Evolutionary conservation across 1,140 invertebrate species (phyloP).

Genomic region (Pachyrhynchus sulphureomaculatus): DNA sequence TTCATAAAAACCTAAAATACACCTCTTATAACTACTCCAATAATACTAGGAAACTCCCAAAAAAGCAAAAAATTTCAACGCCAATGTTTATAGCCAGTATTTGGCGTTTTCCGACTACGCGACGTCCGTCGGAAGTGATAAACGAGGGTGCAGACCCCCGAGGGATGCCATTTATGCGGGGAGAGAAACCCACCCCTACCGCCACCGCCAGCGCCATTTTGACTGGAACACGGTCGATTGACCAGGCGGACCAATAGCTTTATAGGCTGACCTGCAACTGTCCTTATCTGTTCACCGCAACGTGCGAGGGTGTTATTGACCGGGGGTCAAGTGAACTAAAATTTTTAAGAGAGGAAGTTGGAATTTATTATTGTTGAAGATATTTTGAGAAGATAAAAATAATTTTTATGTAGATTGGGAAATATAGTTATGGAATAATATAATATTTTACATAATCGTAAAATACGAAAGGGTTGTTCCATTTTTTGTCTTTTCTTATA

Average conservation of each 20-base stretch:
- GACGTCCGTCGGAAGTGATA: constrained; percentile 35
- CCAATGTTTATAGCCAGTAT: constrained; percentile 12
- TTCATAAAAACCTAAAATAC: too few relatives aligned
- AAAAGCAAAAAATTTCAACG: constrained; percentile 1
- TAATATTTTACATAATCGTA: too few relatives aligned
- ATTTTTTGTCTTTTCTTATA: too few relatives aligned
- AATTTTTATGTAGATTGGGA: too few relatives aligned
- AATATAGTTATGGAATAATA: too few relatives aligned
- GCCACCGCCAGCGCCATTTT: constrained; percentile 30
- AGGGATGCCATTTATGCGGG: constrained; percentile 30
- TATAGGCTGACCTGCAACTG: constrained; percentile 27
- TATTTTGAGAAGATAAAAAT: too few relatives aligned
- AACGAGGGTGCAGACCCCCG: constrained; percentile 25
- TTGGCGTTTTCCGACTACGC: constrained; percentile 15
- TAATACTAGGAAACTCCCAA: not conserved
- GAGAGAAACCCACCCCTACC: constrained; percentile 19
- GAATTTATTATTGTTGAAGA: too few relatives aligned
- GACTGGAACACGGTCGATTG: constrained; percentile 33
- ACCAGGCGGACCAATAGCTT: constrained; percentile 33
- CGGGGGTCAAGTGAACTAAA: constrained; percentile 14
- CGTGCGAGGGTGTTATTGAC: constrained; percentile 21
- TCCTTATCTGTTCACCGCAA: constrained; percentile 10
- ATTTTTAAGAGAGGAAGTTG: not conserved
- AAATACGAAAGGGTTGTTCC: too few relatives aligned
- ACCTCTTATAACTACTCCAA: too few relatives aligned